Percentiles rank a stretch among this genome's conserved stretches.
Conservation (phyloP, 2,888 invertebrate genomes). For the Eretmocerus hayati region DNA sequence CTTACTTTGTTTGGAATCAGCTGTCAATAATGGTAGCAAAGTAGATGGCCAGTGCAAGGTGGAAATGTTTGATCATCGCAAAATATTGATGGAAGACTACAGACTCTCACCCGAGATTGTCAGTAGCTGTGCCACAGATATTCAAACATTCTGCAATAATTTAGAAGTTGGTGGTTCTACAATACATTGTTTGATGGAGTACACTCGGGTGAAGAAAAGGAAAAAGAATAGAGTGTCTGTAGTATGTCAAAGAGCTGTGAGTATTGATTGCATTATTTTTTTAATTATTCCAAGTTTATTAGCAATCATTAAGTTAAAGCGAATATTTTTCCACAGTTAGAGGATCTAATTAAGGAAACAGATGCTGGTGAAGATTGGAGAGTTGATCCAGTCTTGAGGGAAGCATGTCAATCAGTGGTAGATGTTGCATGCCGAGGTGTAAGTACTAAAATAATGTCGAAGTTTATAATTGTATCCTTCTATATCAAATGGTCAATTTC, state of each 20-base stretch:
- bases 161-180: slow-evolving; percentile 79
- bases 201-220: slow-evolving; percentile 62
- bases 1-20: slow-evolving; percentile 81
- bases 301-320: no score
- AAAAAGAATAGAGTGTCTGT: slow-evolving; percentile 61
- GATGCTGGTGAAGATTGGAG: slow-evolving; percentile 95
- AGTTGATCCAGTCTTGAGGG: slow-evolving; percentile 82
- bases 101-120: slow-evolving; percentile 90
- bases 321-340: slow-evolving; percentile 62
- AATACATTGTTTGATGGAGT: slow-evolving; percentile 92
- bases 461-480: background rate
- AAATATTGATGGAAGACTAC: slow-evolving; percentile 88
- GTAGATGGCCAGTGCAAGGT: slow-evolving; percentile 71
- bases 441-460: no score
- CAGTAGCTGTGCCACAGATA: slow-evolving; percentile 78
- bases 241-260: slow-evolving; percentile 67
- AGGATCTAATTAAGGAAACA: slow-evolving; percentile 73
- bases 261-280: no score
- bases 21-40: slow-evolving; percentile 65
- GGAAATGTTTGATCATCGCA: slow-evolving; percentile 87
- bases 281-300: no score
- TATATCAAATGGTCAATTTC: background rate
- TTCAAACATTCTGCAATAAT: slow-evolving; percentile 66
- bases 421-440: slow-evolving; percentile 66
- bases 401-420: slow-evolving; percentile 81